Evolutionary conservation across 2,113 vertebrate genomes (phyloP), one percentile per base, ranked within the genome.

Genomic region (Zosterops hypoxanthus): DNA sequence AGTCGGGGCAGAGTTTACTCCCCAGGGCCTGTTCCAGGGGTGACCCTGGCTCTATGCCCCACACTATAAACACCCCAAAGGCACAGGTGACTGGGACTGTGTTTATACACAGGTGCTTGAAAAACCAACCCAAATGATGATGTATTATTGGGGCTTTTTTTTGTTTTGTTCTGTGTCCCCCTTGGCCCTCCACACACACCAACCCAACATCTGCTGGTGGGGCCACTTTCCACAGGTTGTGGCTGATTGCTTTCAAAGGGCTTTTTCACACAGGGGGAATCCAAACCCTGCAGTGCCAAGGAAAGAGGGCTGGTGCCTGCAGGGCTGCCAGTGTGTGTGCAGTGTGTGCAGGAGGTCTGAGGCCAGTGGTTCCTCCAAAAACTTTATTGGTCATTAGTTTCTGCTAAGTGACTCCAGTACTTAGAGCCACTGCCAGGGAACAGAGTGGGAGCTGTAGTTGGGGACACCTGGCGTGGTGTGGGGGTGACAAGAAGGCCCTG

Each of bases 301-400:
- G 64, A 82, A 56, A 59, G 72, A 41, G 39, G 4, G 12, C 20
- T 34, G 46, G n/a, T 76, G 50, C 64, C 76, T 53, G 61, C 29
- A 56, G 64, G 55, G 11, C 36, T 13, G 6, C 12, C 3, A 20
- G 28, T 8, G 28, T 11, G 12, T 1, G 1, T 42, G 52, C 36
- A 36, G 36, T 36, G 80, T 39, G 39, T 39, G 80, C 61, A 63
- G 41, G 39, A 79, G 23, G 16, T 20, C 49, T 65, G 26, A 0
- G 59, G 36, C 47, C 72, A 81, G 29, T 0, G 1, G 41, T 46
- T 90, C 81, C 46, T 90, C 78, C 50, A 19, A 82, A 89, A 94
- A 33, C 61, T 92, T 95, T 91, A 72, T 77, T 89, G 42, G 73
- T 84, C 7, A 2, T 87, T 85, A 60, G 69, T 64, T 95, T 95